These are phyloP conservation scores for Metaphire vulgaris DNA, from an alignment of 1,140 invertebrate species.

Conservation along the genomic window DNA sequence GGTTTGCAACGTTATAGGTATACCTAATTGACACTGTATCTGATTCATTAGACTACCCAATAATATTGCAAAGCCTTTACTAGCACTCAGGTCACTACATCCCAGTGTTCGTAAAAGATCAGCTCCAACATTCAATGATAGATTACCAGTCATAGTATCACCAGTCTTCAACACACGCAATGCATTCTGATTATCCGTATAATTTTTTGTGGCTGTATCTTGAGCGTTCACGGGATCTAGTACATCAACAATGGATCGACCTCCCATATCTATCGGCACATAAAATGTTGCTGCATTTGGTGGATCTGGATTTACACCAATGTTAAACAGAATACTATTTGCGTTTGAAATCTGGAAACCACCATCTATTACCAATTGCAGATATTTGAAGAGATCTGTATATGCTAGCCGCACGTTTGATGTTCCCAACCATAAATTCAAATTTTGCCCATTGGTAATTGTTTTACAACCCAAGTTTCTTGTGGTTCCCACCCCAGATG, in stretches of 20 bases:
- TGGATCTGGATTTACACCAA: too few relatives aligned
- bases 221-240: too few relatives aligned
- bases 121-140: neutral
- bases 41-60: neutral
- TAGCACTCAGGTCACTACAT: neutral
- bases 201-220: neutral
- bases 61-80: neutral
- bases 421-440: too few relatives aligned
- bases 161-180: neutral
- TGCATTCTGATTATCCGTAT: neutral
- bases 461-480: too few relatives aligned
- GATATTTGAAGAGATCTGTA: too few relatives aligned
- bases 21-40: neutral
- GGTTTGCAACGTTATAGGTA: neutral
- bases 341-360: neutral
- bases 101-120: neutral
- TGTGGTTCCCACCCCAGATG: neutral
- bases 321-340: neutral
- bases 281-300: too few relatives aligned
- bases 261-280: too few relatives aligned
- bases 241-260: too few relatives aligned
- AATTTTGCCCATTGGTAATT: too few relatives aligned
- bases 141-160: neutral
- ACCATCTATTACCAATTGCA: too few relatives aligned
- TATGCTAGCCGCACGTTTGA: too few relatives aligned